Base-by-base conservation (phyloP, 2,797 vertebrate species). In the Poeciliopsis paucimaculata region DNA sequence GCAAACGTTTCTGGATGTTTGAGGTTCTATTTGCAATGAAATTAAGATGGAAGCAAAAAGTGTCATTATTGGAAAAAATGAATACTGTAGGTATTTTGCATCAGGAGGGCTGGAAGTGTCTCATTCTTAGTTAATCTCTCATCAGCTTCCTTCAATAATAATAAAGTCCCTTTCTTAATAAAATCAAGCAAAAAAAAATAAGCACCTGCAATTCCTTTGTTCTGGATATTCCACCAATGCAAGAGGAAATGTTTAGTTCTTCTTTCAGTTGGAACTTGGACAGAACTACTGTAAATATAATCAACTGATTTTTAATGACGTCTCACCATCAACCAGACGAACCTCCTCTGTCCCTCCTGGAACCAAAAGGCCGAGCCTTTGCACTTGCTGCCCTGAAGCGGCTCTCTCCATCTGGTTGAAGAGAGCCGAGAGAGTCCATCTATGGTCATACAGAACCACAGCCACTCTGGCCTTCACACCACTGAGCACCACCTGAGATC, bases 341-440 rank as follows among this genome's bases (percentile, higher is more conserved):
- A 98, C 84, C 82, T 96, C 93, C 84, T 96, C 94, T 8, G 96
- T 93, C 66, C 96, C 93, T 86, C 97, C 97, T 12, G 95, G 89
- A 28, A 95, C 94, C 1, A 98, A 79, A 41, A 97, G 86, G 10
- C 97, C 97, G 43, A 98, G 78, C 72, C 96, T 96, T 81, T 89
- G 95, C 39, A 87, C 91, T 43, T 76, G 91, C 81, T 74, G 93
- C 71, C 96, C 96, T 16, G 76, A 90, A 80, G 96, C 74, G 0
- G 92, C 92, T 75, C 91, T 94, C 82, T 96, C 93, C 53, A 89
- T 78, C 83, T 95, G 95, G 85, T 83, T 75, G 26, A 96, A 77
- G 76, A 98, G 92, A 75, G 94, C 93, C 23, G 96, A 91, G 68
- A 96, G 90, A 2, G 96, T 96, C 77, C 95, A 94, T 5, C 89